Base-by-base conservation (phyloP, 1,140 invertebrate species). In the Drosophila neocordata region DNA sequence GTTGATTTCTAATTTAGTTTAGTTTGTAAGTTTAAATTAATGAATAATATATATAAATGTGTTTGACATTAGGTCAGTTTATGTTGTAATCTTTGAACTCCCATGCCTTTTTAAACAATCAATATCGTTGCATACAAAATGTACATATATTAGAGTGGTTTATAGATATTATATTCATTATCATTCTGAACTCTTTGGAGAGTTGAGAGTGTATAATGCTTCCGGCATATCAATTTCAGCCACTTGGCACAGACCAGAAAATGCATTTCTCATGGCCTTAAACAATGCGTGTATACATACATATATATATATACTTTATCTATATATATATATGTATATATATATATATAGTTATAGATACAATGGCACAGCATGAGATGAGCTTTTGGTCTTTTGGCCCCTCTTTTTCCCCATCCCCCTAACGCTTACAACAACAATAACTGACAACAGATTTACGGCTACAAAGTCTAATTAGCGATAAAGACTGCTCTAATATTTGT, bases 401-500 rank as follows among this genome's bases (percentile, higher is more conserved):
- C 31, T 4, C 9, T 27, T 8, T 8, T 27, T 11, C 3, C 15
- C 7, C 41, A 11, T 4, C 8, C 15, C 7, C 4, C 41, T 8
- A 1, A 7, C 1, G 48, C 22, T 22, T 61, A 12, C 41, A 70
- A 38, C 34, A 68, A 44, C 15, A 67, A 73, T 66, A 77, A 69
- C 62, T 87, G 82, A 85, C 78, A 85, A 82, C 82, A 87, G 82
- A 85, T 87, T 85, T 85, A 87, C 83, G 82, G 82, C 83, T 87
- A 87, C 82, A 80, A 85, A 85, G 82, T 85, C 82, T 85, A 85
- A 85, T 85, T 85, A 85, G 82, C 82, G 82, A 87, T 87, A 87
- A 87, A 87, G 82, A 87, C 82, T 87, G 78, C 83, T 87, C 83
- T 87, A 87, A 87, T 87, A 87, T 87, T 87, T 87, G 82, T 87